Evolutionary conservation across 2,797 vertebrate genomes (phyloP).

Genomic region (Sebastes diploproa): DNA sequence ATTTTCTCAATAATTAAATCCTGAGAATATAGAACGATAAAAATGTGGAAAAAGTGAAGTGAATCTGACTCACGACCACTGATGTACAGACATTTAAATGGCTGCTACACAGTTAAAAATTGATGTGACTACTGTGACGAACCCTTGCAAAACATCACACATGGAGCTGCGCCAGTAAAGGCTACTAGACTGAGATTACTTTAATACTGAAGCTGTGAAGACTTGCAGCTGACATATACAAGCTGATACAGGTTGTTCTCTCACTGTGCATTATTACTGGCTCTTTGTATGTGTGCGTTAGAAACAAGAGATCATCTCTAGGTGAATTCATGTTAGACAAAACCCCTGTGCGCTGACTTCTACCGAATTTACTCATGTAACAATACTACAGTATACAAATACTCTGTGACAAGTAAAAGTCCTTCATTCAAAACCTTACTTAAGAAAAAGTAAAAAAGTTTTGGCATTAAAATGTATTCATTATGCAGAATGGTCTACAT

Average conservation of each 20-base stretch:
- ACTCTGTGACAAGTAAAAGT: too few relatives aligned
- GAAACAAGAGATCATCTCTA: background rate
- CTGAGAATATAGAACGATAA: background rate
- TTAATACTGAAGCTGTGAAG: constrained; percentile 9
- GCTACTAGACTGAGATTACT: background rate
- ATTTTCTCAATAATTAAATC: background rate
- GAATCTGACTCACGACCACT: background rate
- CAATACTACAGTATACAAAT: too few relatives aligned
- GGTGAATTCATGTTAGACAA: background rate
- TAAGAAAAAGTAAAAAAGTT: too few relatives aligned
- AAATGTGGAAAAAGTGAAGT: background rate
- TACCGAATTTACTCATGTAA: too few relatives aligned
- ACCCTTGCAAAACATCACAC: background rate
- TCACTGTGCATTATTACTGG: background rate
- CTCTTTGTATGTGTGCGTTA: background rate
- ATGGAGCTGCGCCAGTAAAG: background rate
- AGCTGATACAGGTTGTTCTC: background rate
- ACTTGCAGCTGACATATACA: background rate
- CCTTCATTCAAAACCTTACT: too few relatives aligned
- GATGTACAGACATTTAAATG: background rate
- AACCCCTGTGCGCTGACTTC: background rate
- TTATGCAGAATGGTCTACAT: too few relatives aligned
- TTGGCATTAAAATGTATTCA: too few relatives aligned
- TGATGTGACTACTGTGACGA: background rate
- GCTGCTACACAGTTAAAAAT: background rate